phyloP scores from a whole-genome alignment of 2,113 vertebrate genomes.

The Cinclus mexicanus region DNA sequence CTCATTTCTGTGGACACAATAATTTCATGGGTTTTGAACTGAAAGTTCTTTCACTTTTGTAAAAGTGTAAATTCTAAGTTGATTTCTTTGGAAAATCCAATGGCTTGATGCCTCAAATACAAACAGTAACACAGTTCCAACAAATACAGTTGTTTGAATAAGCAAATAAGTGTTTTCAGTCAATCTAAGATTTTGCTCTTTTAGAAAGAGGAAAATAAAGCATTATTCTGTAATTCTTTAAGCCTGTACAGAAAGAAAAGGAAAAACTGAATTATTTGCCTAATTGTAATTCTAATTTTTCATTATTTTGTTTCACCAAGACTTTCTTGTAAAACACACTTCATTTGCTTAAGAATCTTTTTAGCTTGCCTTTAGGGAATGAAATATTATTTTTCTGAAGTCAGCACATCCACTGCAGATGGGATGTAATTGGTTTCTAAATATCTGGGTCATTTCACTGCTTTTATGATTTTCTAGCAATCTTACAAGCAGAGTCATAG shows the following conservation, averaged over 20 bases:
- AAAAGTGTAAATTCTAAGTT: neutral
- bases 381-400: neutral
- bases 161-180: neutral
- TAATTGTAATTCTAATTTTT: neutral
- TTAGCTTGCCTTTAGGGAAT: slow-evolving; percentile 3
- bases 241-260: neutral
- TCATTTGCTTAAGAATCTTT: neutral
- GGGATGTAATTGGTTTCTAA: slow-evolving; percentile 34
- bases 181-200: neutral
- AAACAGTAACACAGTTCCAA: neutral
- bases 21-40: neutral
- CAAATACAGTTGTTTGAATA: neutral
- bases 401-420: slow-evolving; percentile 30
- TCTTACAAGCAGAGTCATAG: neutral
- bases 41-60: neutral
- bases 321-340: neutral
- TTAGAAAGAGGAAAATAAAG: neutral
- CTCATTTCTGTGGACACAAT: neutral
- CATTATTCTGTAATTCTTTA: neutral
- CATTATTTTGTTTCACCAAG: neutral
- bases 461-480: slow-evolving; percentile 19
- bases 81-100: neutral
- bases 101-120: neutral
- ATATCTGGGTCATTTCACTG: slow-evolving; percentile 47
- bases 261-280: neutral